Evolutionary conservation across 37 sponge, comb jelly and placozoan genomes (phyloP).

Genomic region (Geodia barretti): DNA sequence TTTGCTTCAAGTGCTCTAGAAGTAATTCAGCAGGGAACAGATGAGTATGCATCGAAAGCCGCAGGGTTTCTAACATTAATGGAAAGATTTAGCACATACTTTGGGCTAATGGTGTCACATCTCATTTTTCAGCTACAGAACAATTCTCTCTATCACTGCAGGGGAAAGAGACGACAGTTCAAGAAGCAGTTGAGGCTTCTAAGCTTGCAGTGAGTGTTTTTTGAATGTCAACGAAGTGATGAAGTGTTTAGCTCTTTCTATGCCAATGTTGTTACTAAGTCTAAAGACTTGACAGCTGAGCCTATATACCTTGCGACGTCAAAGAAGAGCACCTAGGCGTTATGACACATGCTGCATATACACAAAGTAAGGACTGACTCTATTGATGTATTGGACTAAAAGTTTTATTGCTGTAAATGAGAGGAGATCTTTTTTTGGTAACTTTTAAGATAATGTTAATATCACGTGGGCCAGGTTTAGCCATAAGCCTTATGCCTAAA

Average conservation of each 20-base stretch:
- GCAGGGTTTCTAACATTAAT: constrained; percentile 19
- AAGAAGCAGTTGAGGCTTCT: constrained; percentile 33
- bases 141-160: constrained; percentile 39
- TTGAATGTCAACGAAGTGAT: constrained; percentile 32
- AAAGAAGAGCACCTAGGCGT: constrained; percentile 36
- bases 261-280: background rate
- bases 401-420: too few relatives aligned
- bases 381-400: too few relatives aligned
- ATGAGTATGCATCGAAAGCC: constrained; percentile 43
- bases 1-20: constrained; percentile 2
- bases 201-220: constrained; percentile 22
- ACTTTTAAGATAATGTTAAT: too few relatives aligned
- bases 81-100: constrained; percentile 34
- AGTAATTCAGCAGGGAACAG: constrained; percentile 8
- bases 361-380: too few relatives aligned
- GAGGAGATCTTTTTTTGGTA: too few relatives aligned
- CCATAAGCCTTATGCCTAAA: too few relatives aligned
- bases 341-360: too few relatives aligned
- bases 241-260: constrained; percentile 31
- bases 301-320: constrained; percentile 21
- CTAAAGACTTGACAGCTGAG: constrained; percentile 9
- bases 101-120: constrained; percentile 47
- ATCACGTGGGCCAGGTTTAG: too few relatives aligned
- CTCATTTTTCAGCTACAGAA: constrained; percentile 49
- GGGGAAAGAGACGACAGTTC: constrained; percentile 33